These are phyloP conservation scores for Dorcus hopei DNA, from an alignment of 2,888 invertebrate species.

Conservation along the genomic window DNA sequence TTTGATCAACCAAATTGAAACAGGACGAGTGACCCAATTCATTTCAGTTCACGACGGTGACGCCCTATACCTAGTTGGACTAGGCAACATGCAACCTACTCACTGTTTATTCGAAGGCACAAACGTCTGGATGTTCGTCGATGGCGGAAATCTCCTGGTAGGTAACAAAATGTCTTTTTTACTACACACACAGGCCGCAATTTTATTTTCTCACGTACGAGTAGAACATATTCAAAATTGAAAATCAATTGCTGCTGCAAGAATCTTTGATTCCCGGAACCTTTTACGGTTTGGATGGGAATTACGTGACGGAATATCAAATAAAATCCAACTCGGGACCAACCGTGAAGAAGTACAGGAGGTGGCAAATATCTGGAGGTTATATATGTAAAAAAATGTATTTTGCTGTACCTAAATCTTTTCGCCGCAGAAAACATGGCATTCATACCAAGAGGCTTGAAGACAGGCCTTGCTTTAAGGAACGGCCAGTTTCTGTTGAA, in stretches of 20 bases:
- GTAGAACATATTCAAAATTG: conserved; percentile 35
- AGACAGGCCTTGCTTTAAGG: conserved; percentile 42
- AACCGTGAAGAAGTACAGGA: conserved; percentile 28
- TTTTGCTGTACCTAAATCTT: too few relatives aligned
- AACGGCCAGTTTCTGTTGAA: conserved; percentile 42
- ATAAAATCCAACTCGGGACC: conserved; percentile 25
- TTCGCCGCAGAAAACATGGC: conserved; percentile 33
- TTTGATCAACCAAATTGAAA: conserved; percentile 42
- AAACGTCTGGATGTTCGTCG: conserved; percentile 48
- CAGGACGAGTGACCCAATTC: conserved; percentile 52
- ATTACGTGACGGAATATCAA: conserved; percentile 29
- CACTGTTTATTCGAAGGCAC: conserved; percentile 40
- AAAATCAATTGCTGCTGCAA: conserved; percentile 36
- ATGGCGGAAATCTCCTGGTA: conserved; percentile 36
- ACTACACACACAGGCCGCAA: too few relatives aligned
- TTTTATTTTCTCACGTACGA: too few relatives aligned
- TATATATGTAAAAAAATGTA: conserved; percentile 15
- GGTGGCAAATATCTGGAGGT: conserved; percentile 33
- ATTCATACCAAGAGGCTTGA: conserved; percentile 41
- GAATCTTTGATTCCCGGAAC: conserved; percentile 38
- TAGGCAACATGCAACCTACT: conserved; percentile 23
- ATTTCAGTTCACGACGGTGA: conserved; percentile 40
- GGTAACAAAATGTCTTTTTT: conserved; percentile 9
- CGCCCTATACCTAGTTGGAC: conserved; percentile 44
- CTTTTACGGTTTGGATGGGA: conserved; percentile 42